A percentile compares a stretch with the other conserved stretches of the same genome.
Conservation (phyloP, 2,888 invertebrate genomes). For the Nymphalis c-album region DNA sequence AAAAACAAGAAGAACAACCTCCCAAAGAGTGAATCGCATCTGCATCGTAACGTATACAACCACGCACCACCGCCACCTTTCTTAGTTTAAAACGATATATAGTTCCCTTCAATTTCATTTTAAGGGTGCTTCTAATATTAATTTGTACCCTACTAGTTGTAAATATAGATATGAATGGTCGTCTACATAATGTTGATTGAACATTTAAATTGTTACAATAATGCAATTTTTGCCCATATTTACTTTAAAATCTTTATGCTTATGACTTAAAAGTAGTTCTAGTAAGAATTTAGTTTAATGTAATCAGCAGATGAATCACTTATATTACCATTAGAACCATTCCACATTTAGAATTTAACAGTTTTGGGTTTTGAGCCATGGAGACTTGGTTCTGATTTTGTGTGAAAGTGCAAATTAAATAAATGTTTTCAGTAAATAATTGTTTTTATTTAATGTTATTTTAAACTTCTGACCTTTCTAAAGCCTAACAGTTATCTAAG, state of each 20-base stretch:
- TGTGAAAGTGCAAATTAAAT: slow-evolving; percentile 36
- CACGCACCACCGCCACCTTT: slow-evolving; percentile 12
- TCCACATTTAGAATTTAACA: slow-evolving; percentile 31
- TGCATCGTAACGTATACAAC: slow-evolving; percentile 18
- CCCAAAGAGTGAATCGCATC: slow-evolving; percentile 70
- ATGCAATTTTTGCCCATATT: slow-evolving; percentile 16
- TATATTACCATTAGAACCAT: slow-evolving; percentile 33
- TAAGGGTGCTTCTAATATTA: slow-evolving; percentile 23
- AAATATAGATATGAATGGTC: slow-evolving; percentile 23
- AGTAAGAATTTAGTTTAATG: slow-evolving; percentile 1
- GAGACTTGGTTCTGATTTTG: slow-evolving; percentile 20
- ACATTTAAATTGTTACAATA: slow-evolving; percentile 9
- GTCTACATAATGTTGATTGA: slow-evolving; percentile 20
- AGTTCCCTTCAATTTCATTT: slow-evolving; percentile 9
- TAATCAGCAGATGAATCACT: not conserved
- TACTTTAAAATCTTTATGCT: not conserved
- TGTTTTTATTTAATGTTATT: not conserved
- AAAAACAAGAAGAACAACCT: slow-evolving; percentile 62
- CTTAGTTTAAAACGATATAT: slow-evolving; percentile 18
- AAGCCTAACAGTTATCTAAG: not conserved
- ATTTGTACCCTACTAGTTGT: slow-evolving; percentile 11
- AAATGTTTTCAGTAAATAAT: slow-evolving; percentile 7
- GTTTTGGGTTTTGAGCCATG: slow-evolving; percentile 1
- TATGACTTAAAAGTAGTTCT: not conserved
- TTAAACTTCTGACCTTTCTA: not conserved